phyloP scores from a whole-genome alignment of 2,888 invertebrate species.

The Pyrocoelia pectoralis region DNA sequence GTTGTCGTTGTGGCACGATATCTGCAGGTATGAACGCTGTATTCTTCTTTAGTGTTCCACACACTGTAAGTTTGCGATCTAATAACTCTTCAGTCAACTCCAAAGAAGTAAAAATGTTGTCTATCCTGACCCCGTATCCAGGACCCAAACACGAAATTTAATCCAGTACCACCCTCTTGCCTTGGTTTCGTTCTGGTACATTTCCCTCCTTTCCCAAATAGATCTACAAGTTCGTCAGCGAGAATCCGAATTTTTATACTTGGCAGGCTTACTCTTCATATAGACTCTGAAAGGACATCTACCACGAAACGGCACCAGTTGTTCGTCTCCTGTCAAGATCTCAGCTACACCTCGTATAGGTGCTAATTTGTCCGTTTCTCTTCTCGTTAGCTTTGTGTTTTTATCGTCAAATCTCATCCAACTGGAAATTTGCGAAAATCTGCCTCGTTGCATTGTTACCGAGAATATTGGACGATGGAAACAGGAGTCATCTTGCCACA shows the following conservation, averaged over 20 bases:
- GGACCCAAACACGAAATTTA: not conserved
- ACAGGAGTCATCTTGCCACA: not conserved
- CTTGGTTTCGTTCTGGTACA: not conserved
- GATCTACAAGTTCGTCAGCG: not conserved
- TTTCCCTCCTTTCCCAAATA: not conserved
- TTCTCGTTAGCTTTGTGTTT: not conserved
- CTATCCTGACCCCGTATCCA: not conserved
- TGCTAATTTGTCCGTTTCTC: not conserved
- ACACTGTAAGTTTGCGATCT: not conserved
- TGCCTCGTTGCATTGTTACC: not conserved
- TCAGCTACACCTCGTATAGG: not conserved
- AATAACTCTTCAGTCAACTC: too few relatives aligned
- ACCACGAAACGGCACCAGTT: conserved; percentile 3
- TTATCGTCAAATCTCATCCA: conserved; percentile 3
- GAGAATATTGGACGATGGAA: not conserved
- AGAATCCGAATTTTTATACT: not conserved
- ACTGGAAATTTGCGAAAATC: not conserved
- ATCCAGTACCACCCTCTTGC: not conserved
- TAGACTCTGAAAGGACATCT: not conserved
- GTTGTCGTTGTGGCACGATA: too few relatives aligned
- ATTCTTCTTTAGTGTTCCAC: too few relatives aligned
- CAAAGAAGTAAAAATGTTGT: too few relatives aligned
- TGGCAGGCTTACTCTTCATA: not conserved
- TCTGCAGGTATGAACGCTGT: not conserved
- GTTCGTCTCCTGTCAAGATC: not conserved